phyloP scores from a whole-genome alignment of 2,888 invertebrate genomes.

The Eupithecia centaureata region DNA sequence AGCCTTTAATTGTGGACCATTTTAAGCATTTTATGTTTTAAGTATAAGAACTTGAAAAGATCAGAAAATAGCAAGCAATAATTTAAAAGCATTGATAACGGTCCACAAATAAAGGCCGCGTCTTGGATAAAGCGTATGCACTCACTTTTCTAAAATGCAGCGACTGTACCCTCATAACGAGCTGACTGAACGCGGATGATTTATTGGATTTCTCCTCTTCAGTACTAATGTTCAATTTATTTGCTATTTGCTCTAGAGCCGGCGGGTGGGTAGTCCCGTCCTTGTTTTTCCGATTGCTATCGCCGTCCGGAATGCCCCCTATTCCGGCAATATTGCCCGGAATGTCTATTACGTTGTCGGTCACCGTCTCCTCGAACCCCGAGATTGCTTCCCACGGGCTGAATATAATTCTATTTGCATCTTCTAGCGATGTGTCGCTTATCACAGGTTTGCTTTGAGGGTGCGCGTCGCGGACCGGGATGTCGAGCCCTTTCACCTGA shows the following conservation, averaged over 20 bases:
- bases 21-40: too few relatives aligned
- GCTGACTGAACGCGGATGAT: conserved; percentile 79
- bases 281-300: conserved; percentile 69
- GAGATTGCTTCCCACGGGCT: conserved; percentile 81
- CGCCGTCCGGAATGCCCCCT: conserved; percentile 55
- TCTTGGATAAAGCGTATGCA: conserved; percentile 26
- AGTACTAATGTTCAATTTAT: conserved; percentile 76
- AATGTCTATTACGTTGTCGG: conserved; percentile 78
- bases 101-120: background rate
- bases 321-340: conserved; percentile 68
- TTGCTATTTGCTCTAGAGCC: conserved; percentile 69
- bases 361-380: conserved; percentile 74
- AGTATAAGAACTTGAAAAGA: too few relatives aligned
- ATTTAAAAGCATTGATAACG: too few relatives aligned
- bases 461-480: conserved; percentile 68
- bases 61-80: background rate
- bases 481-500: conserved; percentile 78
- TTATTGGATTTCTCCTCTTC: conserved; percentile 81
- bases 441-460: conserved; percentile 68
- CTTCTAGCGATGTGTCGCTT: conserved; percentile 77
- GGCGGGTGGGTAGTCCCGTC: conserved; percentile 57
- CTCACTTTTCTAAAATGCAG: conserved; percentile 80
- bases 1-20: background rate
- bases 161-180: conserved; percentile 78
- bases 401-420: conserved; percentile 82